Evolutionary conservation across 2,113 vertebrate species (phyloP).

Genomic region (Hypanus sabinus): DNA sequence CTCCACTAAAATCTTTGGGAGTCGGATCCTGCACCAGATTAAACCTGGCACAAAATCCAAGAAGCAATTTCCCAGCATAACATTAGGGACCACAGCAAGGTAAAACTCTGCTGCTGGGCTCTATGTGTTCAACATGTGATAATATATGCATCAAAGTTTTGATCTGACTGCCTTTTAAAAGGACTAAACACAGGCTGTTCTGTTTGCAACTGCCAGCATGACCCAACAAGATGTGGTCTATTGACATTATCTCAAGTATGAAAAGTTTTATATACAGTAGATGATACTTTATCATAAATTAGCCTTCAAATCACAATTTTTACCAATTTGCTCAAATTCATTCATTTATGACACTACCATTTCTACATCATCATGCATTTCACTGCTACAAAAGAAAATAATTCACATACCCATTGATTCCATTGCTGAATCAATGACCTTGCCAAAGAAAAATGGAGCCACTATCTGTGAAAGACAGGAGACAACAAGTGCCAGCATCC

Average conservation of each 20-base stretch:
- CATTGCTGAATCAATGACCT: slow-evolving; percentile 37
- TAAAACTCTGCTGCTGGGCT: too few relatives aligned
- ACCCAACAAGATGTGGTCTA: too few relatives aligned
- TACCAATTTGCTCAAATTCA: background rate
- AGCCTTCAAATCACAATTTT: background rate
- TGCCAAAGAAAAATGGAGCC: slow-evolving; percentile 38
- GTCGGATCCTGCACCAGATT: too few relatives aligned
- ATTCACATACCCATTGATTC: slow-evolving; percentile 37
- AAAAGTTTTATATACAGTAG: background rate
- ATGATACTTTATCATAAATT: background rate
- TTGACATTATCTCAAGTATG: background rate
- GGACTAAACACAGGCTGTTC: too few relatives aligned
- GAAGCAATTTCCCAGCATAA: too few relatives aligned
- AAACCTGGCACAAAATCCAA: too few relatives aligned
- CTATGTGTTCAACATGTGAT: too few relatives aligned
- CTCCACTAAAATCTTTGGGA: too few relatives aligned
- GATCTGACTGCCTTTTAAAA: too few relatives aligned
- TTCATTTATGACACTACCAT: background rate
- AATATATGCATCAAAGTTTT: too few relatives aligned
- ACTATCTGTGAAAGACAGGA: slow-evolving; percentile 34
- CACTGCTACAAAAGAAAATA: background rate
- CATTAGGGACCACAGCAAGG: too few relatives aligned
- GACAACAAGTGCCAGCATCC: slow-evolving; percentile 29
- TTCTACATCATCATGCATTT: background rate
- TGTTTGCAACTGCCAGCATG: too few relatives aligned